phyloP scores from a whole-genome alignment of 2,113 vertebrate species.

The Amphiprion ocellaris region DNA sequence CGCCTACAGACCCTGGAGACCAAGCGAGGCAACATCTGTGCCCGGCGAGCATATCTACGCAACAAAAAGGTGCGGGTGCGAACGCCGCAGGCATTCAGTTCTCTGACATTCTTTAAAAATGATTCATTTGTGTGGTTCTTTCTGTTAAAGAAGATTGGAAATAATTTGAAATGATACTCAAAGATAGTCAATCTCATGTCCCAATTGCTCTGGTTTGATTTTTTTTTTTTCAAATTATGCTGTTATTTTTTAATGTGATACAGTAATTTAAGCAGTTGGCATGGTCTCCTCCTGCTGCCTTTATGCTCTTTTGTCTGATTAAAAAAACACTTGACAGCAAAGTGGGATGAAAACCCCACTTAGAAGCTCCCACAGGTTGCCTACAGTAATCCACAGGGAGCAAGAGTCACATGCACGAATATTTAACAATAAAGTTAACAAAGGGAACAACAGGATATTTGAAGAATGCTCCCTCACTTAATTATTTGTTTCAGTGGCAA shows the following conservation, averaged over 20 bases:
- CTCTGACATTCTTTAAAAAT: background rate
- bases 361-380: background rate
- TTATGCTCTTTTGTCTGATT: slow-evolving; percentile 31
- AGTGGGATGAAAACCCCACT: slow-evolving; percentile 9
- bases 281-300: slow-evolving; percentile 27
- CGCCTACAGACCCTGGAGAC: slow-evolving; percentile 89
- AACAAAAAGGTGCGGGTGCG: slow-evolving; percentile 89
- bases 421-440: slow-evolving; percentile 8
- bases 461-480: accelerated
- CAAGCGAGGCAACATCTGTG: slow-evolving; percentile 89
- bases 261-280: slow-evolving; percentile 16
- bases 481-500: background rate
- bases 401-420: slow-evolving; percentile 10
- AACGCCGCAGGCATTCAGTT: background rate
- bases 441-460: background rate
- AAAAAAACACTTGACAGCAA: slow-evolving; percentile 35
- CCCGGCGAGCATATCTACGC: slow-evolving; percentile 90
- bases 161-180: background rate
- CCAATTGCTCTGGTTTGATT: background rate
- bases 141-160: background rate
- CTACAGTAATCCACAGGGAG: slow-evolving; percentile 5
- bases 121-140: accelerated
- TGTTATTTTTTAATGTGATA: slow-evolving; percentile 31
- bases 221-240: background rate
- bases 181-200: background rate